Evolutionary conservation across 2,113 vertebrate species (phyloP), one percentile per base, ranked within the genome.

Genomic region (Istiophorus platypterus): DNA sequence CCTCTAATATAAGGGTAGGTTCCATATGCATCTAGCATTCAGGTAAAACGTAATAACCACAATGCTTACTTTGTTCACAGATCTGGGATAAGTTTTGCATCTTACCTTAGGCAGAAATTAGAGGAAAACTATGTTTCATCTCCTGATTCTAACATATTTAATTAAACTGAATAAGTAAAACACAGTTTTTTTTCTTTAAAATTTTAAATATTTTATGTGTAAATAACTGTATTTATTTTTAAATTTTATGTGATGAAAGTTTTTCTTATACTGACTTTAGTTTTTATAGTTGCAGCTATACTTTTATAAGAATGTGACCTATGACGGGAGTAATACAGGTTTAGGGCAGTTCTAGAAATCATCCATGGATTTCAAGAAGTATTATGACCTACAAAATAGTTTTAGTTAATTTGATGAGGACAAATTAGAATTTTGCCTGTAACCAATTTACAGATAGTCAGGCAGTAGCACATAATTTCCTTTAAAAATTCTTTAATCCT

Each of bases 61-160:
- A 18, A 12, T 39, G 13, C 34, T 54, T 11, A 13, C 17, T 52
- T 57, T 2, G 59, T 76, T 26, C 29, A 72, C 51, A 39, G n/a
- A 42, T 54, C 39, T 29, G 8, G 20, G 18, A 72, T 29, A 61
- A 65, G 31, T 57, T 37, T 61, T 39, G 2, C n/a, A 51, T 20
- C 31, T 80, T 22, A 26, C 14, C 80, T 34, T 37, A 22, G n/a
- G 58, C 51, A 83, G 57, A 47, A 57, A 26, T 54, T 26, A 54
- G 10, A 39, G 51, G 62, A 58, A 52, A 74, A 27, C 14, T 42
- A 31, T 24, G 24, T 62, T 84, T 78, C 27, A 37, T 31, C 51
- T 20, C 9, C 26, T 42, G 26, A 52, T 22, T 56, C 8, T 56
- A 20, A 45, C 42, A 51, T 14, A 14, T 51, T 51, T 24, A 52